A percentile compares a stretch with the other conserved stretches of the same genome.
Conservation (phyloP, 2,797 vertebrate species). For the Perodicticus potto region DNA sequence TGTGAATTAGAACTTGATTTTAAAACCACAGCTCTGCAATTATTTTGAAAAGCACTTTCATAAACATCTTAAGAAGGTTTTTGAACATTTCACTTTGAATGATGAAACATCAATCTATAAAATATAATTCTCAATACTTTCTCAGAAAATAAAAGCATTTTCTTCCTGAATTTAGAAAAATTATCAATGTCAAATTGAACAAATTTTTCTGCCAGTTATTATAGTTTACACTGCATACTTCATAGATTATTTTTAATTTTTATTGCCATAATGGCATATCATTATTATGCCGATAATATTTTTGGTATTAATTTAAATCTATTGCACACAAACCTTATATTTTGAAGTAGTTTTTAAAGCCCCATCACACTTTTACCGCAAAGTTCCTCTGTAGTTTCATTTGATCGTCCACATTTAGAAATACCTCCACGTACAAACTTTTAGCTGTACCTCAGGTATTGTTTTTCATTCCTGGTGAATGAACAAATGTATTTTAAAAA, state of each 20-base stretch:
- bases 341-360: background rate
- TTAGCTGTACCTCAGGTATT: background rate
- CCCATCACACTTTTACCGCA: background rate
- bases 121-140: background rate
- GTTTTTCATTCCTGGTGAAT: background rate
- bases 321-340: background rate
- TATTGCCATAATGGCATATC: background rate
- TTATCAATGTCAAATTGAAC: background rate
- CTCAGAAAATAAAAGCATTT: background rate
- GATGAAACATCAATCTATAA: background rate
- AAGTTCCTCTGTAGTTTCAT: background rate
- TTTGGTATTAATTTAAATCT: background rate
- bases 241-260: background rate
- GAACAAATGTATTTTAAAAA: background rate
- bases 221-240: background rate
- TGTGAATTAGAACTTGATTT: conserved; percentile 23
- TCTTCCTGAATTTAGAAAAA: background rate
- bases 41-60: background rate
- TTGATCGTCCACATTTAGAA: background rate
- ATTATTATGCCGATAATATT: background rate
- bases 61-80: conserved; percentile 21
- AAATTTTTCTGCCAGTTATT: background rate
- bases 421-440: background rate
- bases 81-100: background rate
- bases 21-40: background rate